A percentile compares a stretch with the other conserved stretches of the same genome.
Conservation (phyloP, 2,888 invertebrate species). For the Ophion slaviceki region DNA sequence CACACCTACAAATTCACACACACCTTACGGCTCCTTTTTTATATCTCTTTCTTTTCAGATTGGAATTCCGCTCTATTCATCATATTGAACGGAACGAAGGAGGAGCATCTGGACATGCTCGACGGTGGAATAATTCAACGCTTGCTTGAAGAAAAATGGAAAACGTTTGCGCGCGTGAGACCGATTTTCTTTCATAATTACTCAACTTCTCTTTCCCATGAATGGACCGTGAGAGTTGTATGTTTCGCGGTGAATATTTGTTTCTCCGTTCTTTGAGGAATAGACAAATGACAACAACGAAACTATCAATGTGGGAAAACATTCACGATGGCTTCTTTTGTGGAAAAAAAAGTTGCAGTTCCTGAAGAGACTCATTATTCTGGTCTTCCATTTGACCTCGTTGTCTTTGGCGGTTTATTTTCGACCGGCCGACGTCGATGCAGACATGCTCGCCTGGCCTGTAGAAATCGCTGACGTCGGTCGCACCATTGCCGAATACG, state of each 20-base stretch:
- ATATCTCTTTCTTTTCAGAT: constrained; percentile 86
- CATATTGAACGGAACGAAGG: constrained; percentile 98
- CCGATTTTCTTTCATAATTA: constrained; percentile 59
- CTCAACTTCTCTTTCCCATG: constrained; percentile 5
- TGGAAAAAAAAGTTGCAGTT: constrained; percentile 89
- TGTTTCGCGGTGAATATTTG: no score
- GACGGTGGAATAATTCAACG: constrained; percentile 99
- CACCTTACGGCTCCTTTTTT: constrained; percentile 36
- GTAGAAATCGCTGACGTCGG: constrained; percentile 84
- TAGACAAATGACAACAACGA: background rate
- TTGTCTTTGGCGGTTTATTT: constrained; percentile 96
- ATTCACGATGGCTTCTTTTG: constrained; percentile 1
- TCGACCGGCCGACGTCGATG: constrained; percentile 89
- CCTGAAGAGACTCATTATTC: constrained; percentile 94
- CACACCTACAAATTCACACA: constrained; percentile 5
- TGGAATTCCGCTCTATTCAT: constrained; percentile 99
- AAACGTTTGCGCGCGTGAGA: constrained; percentile 96
- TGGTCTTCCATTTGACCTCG: constrained; percentile 93
- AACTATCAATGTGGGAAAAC: background rate
- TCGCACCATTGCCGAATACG: constrained; percentile 87
- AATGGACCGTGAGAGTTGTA: background rate
- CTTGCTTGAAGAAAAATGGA: constrained; percentile 99
- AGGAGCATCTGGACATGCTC: constrained; percentile 99
- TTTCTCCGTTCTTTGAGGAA: background rate
- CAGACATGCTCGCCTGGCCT: constrained; percentile 85